A percentile compares a stretch with the other conserved stretches of the same genome.
Evolutionary conservation across 37 sponge, comb jelly and placozoan species (phyloP).

Genomic region (Geodia barretti): DNA sequence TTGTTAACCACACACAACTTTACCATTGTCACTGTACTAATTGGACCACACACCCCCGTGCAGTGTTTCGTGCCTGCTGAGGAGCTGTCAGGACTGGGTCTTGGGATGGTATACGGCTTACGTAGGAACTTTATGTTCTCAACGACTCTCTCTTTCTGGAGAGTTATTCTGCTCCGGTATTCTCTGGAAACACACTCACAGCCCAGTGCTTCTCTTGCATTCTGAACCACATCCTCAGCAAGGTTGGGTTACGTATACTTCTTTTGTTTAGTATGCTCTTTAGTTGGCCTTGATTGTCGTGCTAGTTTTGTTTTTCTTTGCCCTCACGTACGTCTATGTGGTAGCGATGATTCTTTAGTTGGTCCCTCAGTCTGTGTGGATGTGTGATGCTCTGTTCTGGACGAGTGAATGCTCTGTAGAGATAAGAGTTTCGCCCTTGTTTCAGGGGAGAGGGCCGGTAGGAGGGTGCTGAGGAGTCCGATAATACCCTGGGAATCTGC

Average conservation of each 20-base stretch:
- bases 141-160: slow-evolving; percentile 28
- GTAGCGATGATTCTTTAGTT: no score
- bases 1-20: no score
- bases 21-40: no score
- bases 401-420: no score
- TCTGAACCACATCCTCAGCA: not conserved
- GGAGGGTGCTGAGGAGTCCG: slow-evolving; percentile 11
- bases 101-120: slow-evolving; percentile 28
- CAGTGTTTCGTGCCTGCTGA: slow-evolving; percentile 44
- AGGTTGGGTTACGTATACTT: not conserved
- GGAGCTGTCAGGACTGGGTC: slow-evolving; percentile 27
- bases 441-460: no score
- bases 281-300: no score
- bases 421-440: no score
- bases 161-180: slow-evolving; percentile 30
- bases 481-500: slow-evolving; percentile 45
- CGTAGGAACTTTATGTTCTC: slow-evolving; percentile 12
- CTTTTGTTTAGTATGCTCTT: not conserved
- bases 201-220: not conserved
- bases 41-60: no score
- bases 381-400: no score
- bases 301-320: no score
- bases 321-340: no score
- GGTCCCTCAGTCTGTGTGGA: no score
- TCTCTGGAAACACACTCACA: not conserved